A percentile compares a stretch with the other conserved stretches of the same genome.
Conservation (phyloP, 2,888 invertebrate genomes). For the Drosophila pegasa region DNA sequence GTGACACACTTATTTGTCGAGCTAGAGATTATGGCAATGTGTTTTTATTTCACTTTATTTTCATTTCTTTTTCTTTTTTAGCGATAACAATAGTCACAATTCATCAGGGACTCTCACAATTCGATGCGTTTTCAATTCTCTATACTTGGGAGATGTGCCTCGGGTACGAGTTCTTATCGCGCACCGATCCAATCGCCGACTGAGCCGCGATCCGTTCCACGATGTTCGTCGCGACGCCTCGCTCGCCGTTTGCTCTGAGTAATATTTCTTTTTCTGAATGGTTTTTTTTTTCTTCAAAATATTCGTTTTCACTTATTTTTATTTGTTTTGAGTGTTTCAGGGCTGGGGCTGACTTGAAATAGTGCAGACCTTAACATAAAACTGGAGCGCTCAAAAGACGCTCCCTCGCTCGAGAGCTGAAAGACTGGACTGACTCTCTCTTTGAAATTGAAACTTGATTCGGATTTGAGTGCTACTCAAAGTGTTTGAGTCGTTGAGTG, state of each 20-base stretch:
- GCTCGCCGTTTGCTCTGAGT: slow-evolving; percentile 32
- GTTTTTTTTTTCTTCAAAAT: slow-evolving; percentile 1
- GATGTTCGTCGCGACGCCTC: slow-evolving; percentile 36
- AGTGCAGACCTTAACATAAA: slow-evolving; percentile 45
- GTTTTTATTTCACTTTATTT: slow-evolving; percentile 1
- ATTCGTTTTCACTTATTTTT: slow-evolving; percentile 23
- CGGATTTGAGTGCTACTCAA: slow-evolving; percentile 11
- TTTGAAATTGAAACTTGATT: neutral
- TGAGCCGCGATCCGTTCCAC: slow-evolving; percentile 48
- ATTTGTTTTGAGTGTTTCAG: slow-evolving; percentile 44
- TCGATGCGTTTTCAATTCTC: slow-evolving; percentile 39
- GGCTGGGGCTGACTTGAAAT: slow-evolving; percentile 33
- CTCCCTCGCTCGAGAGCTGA: neutral
- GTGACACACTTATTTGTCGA: slow-evolving; percentile 47
- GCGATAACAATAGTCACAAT: slow-evolving; percentile 59
- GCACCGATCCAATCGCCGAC: slow-evolving; percentile 66
- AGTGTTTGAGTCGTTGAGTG: neutral
- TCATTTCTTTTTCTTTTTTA: slow-evolving; percentile 1
- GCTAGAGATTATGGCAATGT: slow-evolving; percentile 8
- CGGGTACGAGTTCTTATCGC: slow-evolving; percentile 66
- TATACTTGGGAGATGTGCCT: slow-evolving; percentile 30
- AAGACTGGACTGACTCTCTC: neutral
- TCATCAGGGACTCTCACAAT: slow-evolving; percentile 26
- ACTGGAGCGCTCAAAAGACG: slow-evolving; percentile 21
- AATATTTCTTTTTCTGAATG: slow-evolving; percentile 26